phyloP scores from a whole-genome alignment of 2,113 vertebrate species.

The Ictidomys tridecemlineatus region DNA sequence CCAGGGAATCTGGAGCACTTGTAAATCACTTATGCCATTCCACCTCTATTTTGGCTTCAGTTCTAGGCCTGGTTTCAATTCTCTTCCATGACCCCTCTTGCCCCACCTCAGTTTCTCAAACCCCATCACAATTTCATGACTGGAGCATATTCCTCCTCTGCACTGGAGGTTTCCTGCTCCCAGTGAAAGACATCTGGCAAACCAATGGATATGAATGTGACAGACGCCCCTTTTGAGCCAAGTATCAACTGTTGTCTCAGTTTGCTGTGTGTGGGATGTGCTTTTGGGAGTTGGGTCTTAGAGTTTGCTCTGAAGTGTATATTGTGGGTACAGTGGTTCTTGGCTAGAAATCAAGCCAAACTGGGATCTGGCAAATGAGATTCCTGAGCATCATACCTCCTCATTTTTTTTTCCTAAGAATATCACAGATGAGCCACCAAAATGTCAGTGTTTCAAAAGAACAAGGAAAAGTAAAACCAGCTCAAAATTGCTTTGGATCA shows the following conservation, averaged over 20 bases:
- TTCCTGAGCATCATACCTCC: not conserved
- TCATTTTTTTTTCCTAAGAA: not conserved
- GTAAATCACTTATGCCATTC: not conserved
- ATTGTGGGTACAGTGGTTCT: not conserved
- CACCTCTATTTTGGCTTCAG: not conserved
- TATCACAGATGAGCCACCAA: not conserved
- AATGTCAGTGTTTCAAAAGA: not conserved
- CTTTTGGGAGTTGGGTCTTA: not conserved
- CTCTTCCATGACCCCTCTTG: not conserved
- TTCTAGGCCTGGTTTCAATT: not conserved
- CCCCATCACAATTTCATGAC: fast-evolving
- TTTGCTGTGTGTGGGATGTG: not conserved
- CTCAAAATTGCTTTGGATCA: not conserved
- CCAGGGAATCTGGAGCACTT: not conserved
- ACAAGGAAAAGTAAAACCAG: not conserved
- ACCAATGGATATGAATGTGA: not conserved
- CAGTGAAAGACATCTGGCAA: not conserved
- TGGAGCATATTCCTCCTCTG: not conserved
- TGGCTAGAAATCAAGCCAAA: not conserved
- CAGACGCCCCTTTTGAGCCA: not conserved
- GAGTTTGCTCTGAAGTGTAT: fast-evolving
- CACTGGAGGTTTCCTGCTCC: not conserved
- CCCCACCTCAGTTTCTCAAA: not conserved
- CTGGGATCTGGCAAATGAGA: not conserved
- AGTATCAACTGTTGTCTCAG: not conserved